A percentile compares a stretch with the other conserved stretches of the same genome.
phyloP scores from a whole-genome alignment of 1,140 invertebrate species.

The Teleogryllus occipitalis region DNA sequence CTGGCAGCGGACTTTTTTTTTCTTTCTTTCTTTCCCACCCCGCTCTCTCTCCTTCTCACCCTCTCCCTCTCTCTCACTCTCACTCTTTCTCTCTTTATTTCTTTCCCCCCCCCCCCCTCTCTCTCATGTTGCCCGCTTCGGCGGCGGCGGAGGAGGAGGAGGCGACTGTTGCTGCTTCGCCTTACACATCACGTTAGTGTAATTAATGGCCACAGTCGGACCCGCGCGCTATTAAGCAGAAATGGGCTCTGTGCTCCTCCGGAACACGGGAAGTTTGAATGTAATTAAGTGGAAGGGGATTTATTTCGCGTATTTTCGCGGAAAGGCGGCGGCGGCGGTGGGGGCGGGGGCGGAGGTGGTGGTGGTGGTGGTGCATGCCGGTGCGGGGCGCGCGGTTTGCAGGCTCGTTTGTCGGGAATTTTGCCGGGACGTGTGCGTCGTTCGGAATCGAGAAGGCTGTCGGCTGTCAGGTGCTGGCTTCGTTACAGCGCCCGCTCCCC shows the following conservation, averaged over 20 bases:
- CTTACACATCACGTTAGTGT: neutral
- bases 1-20: neutral
- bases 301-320: neutral
- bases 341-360: too few relatives aligned
- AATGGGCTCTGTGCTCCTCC: neutral
- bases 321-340: neutral
- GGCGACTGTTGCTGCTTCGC: neutral
- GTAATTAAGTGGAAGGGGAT: neutral
- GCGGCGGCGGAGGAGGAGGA: too few relatives aligned
- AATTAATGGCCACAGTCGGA: neutral
- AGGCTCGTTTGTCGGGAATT: too few relatives aligned
- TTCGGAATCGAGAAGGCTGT: too few relatives aligned
- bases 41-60: neutral
- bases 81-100: neutral
- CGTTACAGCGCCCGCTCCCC: too few relatives aligned
- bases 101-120: too few relatives aligned
- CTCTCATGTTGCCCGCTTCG: neutral
- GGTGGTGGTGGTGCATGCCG: too few relatives aligned
- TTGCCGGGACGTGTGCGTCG: too few relatives aligned
- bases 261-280: slow-evolving; percentile 3
- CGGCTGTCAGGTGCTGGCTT: too few relatives aligned
- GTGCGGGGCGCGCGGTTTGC: too few relatives aligned
- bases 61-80: neutral
- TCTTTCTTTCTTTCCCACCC: neutral
- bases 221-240: neutral